These are phyloP conservation scores for Cranoglanis bouderius DNA, from an alignment of 2,113 vertebrate species.

Conservation along the genomic window DNA sequence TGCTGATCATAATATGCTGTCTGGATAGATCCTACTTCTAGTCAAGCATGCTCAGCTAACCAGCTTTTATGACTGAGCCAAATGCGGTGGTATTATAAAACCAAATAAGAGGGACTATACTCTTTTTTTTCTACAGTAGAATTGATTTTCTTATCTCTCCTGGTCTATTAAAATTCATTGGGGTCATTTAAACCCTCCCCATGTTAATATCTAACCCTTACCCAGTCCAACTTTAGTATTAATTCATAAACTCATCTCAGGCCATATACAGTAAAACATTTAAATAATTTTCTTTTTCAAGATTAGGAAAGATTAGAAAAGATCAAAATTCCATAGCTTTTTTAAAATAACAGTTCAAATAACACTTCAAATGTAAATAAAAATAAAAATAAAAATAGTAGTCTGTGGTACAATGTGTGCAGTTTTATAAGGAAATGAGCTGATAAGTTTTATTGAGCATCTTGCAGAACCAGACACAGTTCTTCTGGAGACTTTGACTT, in stretches of 20 bases:
- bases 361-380: background rate
- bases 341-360: background rate
- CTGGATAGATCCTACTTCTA: background rate
- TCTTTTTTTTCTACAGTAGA: background rate
- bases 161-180: background rate
- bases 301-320: background rate
- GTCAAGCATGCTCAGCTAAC: background rate
- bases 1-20: background rate
- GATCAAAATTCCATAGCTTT: background rate
- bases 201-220: background rate
- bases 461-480: too few relatives aligned
- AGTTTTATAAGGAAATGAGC: too few relatives aligned
- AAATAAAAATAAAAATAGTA: too few relatives aligned
- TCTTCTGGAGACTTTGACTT: too few relatives aligned
- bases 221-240: background rate
- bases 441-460: too few relatives aligned
- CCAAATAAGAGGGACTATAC: background rate
- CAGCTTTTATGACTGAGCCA: conserved; percentile 4
- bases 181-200: background rate
- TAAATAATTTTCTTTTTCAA: background rate
- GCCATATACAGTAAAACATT: background rate
- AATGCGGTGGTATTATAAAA: background rate
- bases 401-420: too few relatives aligned
- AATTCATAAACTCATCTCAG: background rate
- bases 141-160: background rate